Evolutionary conservation across 2,797 vertebrate genomes (phyloP).

Genomic region (Hozukius guyotensis): DNA sequence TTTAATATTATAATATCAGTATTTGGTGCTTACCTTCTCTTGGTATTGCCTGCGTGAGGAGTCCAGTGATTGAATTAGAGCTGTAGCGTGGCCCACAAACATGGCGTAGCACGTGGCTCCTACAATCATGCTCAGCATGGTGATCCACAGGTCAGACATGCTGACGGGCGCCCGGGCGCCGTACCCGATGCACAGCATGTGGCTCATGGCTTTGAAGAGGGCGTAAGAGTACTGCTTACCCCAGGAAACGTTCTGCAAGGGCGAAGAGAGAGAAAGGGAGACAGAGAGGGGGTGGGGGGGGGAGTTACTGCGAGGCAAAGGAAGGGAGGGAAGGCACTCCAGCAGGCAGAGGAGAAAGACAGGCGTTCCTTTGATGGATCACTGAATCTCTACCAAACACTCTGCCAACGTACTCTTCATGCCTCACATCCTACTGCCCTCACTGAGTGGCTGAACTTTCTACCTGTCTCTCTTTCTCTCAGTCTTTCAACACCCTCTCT

Average conservation of each 20-base stretch:
- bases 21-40: conserved; percentile 90
- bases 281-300: background rate
- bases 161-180: conserved; percentile 95
- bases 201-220: conserved; percentile 99
- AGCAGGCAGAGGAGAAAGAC: conserved; percentile 43
- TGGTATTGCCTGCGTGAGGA: conserved; percentile 96
- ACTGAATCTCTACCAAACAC: conserved; percentile 60
- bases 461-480: conserved; percentile 11
- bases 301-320: conserved; percentile 72
- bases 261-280: conserved; percentile 22
- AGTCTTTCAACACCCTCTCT: conserved; percentile 1
- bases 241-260: conserved; percentile 95
- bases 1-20: background rate
- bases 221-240: conserved; percentile 98
- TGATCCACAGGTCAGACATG: conserved; percentile 99
- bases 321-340: conserved; percentile 43
- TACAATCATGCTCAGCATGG: conserved; percentile 98
- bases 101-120: conserved; percentile 98
- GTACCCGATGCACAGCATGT: conserved; percentile 98
- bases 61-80: conserved; percentile 96
- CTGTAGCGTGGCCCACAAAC: conserved; percentile 97
- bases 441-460: conserved; percentile 48
- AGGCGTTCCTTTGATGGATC: conserved; percentile 69
- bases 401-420: conserved; percentile 56
- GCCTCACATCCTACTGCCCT: conserved; percentile 58